These are phyloP conservation scores for Nomada goodeniana DNA, from an alignment of 2,888 invertebrate species.

Conservation along the genomic window DNA sequence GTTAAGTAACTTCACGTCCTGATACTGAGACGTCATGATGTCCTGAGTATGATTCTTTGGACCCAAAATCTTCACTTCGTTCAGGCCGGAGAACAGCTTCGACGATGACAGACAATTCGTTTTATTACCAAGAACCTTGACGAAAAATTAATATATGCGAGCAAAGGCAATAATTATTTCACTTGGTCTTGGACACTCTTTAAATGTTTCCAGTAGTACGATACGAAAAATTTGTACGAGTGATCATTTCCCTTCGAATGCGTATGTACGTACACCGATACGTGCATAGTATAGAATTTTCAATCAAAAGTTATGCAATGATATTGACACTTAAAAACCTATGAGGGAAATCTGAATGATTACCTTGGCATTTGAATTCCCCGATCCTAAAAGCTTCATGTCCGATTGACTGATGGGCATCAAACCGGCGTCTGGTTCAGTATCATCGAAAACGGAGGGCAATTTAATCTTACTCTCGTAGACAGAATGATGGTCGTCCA, in stretches of 20 bases:
- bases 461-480: conserved; percentile 71
- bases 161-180: not conserved
- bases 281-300: too few relatives aligned
- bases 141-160: not conserved
- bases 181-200: not conserved
- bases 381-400: conserved; percentile 64
- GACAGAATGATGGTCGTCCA: conserved; percentile 64
- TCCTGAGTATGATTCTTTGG: conserved; percentile 66
- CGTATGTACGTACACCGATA: too few relatives aligned
- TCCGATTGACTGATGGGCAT: conserved; percentile 69
- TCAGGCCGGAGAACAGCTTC: conserved; percentile 56
- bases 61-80: conserved; percentile 74
- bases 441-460: conserved; percentile 70
- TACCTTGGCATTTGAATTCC: conserved; percentile 59
- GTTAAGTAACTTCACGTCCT: conserved; percentile 78
- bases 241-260: too few relatives aligned
- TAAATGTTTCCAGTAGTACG: too few relatives aligned
- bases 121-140: conserved; percentile 46
- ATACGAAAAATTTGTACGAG: too few relatives aligned
- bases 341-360: not conserved
- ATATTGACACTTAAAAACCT: too few relatives aligned
- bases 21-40: conserved; percentile 71
- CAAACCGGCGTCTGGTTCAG: conserved; percentile 54
- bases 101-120: conserved; percentile 36
- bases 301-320: too few relatives aligned